Evolutionary conservation across 2,797 vertebrate species (phyloP).

Genomic region (Synanceia verrucosa): DNA sequence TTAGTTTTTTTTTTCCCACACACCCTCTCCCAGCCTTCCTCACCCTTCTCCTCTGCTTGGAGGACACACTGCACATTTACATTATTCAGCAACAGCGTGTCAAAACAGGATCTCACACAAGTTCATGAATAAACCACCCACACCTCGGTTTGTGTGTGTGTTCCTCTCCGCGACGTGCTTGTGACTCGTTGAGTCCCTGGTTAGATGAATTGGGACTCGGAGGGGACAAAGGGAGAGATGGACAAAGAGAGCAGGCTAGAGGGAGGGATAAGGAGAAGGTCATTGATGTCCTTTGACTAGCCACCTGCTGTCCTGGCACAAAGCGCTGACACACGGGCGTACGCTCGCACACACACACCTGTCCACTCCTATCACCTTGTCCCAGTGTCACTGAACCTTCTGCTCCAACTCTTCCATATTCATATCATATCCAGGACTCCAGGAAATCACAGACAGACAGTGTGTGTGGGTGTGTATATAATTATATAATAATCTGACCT

Average conservation of each 20-base stretch:
- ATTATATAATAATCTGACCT: constrained; percentile 76
- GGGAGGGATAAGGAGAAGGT: constrained; percentile 73
- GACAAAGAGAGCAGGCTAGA: constrained; percentile 53
- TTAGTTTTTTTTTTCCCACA: constrained; percentile 33
- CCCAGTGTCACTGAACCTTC: constrained; percentile 78
- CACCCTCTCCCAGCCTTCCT: constrained; percentile 24
- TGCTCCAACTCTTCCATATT: constrained; percentile 82
- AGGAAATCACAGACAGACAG: constrained; percentile 57
- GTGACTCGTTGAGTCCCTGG: constrained; percentile 42
- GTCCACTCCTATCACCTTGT: constrained; percentile 80
- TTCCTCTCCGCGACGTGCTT: constrained; percentile 41
- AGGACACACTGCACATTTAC: constrained; percentile 56
- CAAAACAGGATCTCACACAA: constrained; percentile 56
- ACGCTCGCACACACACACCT: constrained; percentile 67
- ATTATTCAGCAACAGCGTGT: constrained; percentile 68
- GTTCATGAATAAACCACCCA: constrained; percentile 68
- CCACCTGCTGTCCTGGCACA: constrained; percentile 80
- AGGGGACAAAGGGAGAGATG: constrained; percentile 41
- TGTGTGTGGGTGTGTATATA: constrained; percentile 51
- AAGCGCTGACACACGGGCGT: constrained; percentile 65
- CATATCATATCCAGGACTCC: constrained; percentile 73
- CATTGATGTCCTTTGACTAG: constrained; percentile 76
- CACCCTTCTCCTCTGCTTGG: constrained; percentile 29
- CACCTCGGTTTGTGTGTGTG: constrained; percentile 53
- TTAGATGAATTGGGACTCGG: constrained; percentile 48